Base-by-base conservation (phyloP, 2,888 invertebrate species). In the Thalpophila matura region DNA sequence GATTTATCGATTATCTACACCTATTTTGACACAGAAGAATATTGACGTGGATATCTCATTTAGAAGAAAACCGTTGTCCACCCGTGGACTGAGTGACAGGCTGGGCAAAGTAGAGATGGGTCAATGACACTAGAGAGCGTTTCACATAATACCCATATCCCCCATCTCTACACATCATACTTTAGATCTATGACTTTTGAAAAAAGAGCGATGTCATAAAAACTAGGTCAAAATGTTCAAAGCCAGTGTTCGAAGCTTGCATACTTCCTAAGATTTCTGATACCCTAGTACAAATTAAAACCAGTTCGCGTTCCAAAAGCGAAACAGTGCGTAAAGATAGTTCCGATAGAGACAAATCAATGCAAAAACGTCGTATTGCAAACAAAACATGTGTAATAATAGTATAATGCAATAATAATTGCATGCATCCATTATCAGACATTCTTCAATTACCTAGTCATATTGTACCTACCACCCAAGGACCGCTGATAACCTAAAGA, bases 401-500 rank as follows among this genome's bases (percentile, higher is more conserved):
- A 22, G 40, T 69, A 46, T 58, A 69, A 35, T 43, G 26, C 35
- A 62, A 31, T 51, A 53, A 45, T 69, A 69, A 69, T 33, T 61
- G 49, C 43, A 70, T 50, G 16, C 31, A 43, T 35, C 33, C 47
- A 24, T 67, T 74, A 71, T 61, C 70, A 68, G 53, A 35, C 49
- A 49, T 47, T 68, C 31, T 24, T 56, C 75, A 61, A 61, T 74
- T 59, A n/a, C n/a, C n/a, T n/a, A 69, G 70, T 50, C 60, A 65
- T 58, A 14, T 37, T 26, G 42, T 35, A 71, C 70, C 70, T 35
- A 71, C 70, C 70, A 71, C 70, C 38, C 61, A 84, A 84, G 87
- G 89, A 71, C 82, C 68, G 37, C 7, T 22, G 87, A 88, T 88
- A 88, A 89, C 88, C 86, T 77, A 38, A 66, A 82, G 86, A 86